A percentile compares a stretch with the other conserved stretches of the same genome.
These are phyloP conservation scores for Tetramorium simillimum DNA, from an alignment of 1,140 invertebrate species.

Conservation along the genomic window DNA sequence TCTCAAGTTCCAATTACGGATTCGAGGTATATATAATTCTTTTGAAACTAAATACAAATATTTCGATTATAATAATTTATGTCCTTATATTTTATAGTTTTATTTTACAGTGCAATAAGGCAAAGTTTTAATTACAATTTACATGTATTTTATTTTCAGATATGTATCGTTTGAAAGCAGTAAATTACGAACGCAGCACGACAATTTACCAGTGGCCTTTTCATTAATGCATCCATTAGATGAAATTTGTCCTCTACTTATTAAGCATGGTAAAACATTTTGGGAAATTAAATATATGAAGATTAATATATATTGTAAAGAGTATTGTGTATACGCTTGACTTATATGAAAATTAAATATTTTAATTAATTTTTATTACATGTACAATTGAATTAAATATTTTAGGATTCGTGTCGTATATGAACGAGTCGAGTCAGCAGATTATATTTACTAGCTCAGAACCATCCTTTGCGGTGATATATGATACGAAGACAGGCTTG, in stretches of 20 bases:
- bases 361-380: conserved; percentile 8
- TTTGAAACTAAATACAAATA: conserved; percentile 3
- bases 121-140: not conserved
- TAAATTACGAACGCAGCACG: conserved; percentile 73
- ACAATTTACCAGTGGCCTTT: conserved; percentile 86
- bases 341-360: not conserved
- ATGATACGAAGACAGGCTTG: conserved; percentile 90
- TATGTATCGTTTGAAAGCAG: conserved; percentile 77
- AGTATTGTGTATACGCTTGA: not conserved
- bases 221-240: conserved; percentile 95
- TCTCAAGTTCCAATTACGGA: conserved; percentile 70
- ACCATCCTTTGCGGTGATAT: conserved; percentile 90
- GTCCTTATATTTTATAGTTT: conserved; percentile 9
- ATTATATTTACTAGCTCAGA: conserved; percentile 88
- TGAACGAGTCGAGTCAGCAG: conserved; percentile 87
- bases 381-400: conserved; percentile 23
- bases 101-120: not conserved
- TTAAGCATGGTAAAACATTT: conserved; percentile 87
- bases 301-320: conserved; percentile 6
- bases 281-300: not conserved
- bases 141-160: conserved; percentile 68
- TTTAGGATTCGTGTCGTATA: conserved; percentile 84
- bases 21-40: conserved; percentile 73
- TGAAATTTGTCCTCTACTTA: conserved; percentile 94
- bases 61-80: not conserved